These are phyloP conservation scores for Bombus fervidus DNA, from an alignment of 1,140 invertebrate species.

Conservation along the genomic window DNA sequence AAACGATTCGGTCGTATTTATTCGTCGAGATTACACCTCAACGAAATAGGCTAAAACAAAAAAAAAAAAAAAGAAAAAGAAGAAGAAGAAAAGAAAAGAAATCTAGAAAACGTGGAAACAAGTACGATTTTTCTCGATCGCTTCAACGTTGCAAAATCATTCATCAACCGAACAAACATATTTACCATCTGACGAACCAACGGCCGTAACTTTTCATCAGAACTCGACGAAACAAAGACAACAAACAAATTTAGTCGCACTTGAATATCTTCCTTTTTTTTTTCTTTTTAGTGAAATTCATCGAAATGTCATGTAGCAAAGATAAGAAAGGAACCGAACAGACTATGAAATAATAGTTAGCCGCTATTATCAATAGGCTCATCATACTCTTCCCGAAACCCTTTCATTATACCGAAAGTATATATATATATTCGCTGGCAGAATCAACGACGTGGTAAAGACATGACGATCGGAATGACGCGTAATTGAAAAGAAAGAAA, in stretches of 20 bases:
- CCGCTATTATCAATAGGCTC: background rate
- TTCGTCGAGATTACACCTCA: background rate
- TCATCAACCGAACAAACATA: conserved; percentile 12
- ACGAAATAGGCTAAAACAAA: background rate
- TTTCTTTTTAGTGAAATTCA: background rate
- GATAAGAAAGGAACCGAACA: background rate
- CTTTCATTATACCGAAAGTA: background rate
- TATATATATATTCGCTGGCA: background rate
- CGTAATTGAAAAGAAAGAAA: background rate
- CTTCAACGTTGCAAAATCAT: conserved; percentile 6
- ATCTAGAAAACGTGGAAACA: background rate
- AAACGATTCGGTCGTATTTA: background rate
- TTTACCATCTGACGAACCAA: background rate
- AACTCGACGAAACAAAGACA: background rate
- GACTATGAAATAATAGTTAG: background rate
- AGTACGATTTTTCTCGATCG: background rate
- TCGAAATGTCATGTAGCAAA: background rate
- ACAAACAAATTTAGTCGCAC: background rate
- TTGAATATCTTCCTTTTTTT: background rate
- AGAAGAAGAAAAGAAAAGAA: no score
- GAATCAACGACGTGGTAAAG: background rate
- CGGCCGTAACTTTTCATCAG: background rate
- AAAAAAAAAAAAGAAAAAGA: no score
- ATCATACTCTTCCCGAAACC: no score
- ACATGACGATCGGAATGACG: no score